Base-by-base conservation (phyloP, 1,140 invertebrate genomes). In the Oreohelix idahoensis region DNA sequence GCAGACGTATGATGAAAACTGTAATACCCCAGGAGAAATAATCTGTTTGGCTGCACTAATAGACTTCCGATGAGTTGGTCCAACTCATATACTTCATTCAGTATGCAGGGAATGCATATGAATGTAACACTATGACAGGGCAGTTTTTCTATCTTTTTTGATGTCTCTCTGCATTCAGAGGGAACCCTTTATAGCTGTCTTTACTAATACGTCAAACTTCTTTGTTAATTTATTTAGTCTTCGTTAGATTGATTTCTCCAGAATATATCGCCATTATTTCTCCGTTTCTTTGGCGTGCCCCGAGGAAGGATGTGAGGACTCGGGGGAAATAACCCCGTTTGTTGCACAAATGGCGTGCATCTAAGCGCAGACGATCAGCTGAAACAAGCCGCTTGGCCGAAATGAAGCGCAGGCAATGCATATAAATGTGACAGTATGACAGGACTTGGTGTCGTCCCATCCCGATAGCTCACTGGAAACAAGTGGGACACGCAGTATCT, bases 391-490 rank as follows among this genome's bases (percentile, higher is more conserved):
- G 38, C 51, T 53, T 36, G 77, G 11, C 49, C 45, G 35, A 69
- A 39, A 39, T 49, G 77, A 79, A 66, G 77, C 58, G 77, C 63
- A 69, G 35, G 77, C 77, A 79, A 79, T 79, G 77, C 51, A 79
- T 79, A 79, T 45, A 79, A 79, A 79, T 79, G 77, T 79, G 77
- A 79, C 77, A 69, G 38, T 58, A 79, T 79, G 77, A 79, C 77
- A 79, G 53, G 45, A 69, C 20, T 69, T 29, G 63, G 36, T 79
- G 51, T 69, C 53, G 77, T 79, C 58, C n/a, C 32, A 49, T 29
- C 42, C 49, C 0, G n/a, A 35, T 36, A 58, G 32, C 42, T 77
- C 75, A 77, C 51, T 53, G 1, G 29, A 58, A 38, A 45, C 26
- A 29, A 77, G 38, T 42, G 32, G 71, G 38, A 74, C 71, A 42